These are phyloP conservation scores for Formica aserva DNA, from an alignment of 2,888 invertebrate genomes.

Conservation along the genomic window DNA sequence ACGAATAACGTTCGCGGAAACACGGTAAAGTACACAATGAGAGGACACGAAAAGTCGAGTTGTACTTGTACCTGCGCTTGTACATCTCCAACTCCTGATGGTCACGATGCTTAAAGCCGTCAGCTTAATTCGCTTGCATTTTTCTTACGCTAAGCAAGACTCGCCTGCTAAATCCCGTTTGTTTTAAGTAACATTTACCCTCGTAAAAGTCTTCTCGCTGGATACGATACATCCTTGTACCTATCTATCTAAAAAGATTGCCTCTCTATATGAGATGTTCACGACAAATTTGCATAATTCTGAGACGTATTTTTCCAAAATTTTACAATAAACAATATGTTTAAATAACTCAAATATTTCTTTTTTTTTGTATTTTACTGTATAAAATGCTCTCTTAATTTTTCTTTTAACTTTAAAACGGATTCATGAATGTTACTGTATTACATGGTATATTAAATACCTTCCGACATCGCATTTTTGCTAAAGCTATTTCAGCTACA, in stretches of 20 bases:
- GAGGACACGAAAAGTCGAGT: slow-evolving; percentile 40
- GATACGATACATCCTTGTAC: background rate
- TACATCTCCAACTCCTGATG: background rate
- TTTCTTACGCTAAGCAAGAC: slow-evolving; percentile 7
- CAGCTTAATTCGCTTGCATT: slow-evolving; percentile 57
- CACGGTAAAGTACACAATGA: slow-evolving; percentile 51
- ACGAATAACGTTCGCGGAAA: slow-evolving; percentile 17
- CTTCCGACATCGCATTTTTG: slow-evolving; percentile 27
- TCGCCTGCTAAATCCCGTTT: background rate
- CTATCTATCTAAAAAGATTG: background rate
- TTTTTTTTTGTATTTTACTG: background rate
- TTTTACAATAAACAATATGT: background rate
- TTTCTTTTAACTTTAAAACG: background rate
- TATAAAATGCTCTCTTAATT: background rate
- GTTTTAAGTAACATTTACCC: background rate
- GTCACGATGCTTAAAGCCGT: slow-evolving; percentile 38
- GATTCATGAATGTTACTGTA: slow-evolving; percentile 9
- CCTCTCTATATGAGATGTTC: background rate
- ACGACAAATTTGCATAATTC: background rate
- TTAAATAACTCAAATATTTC: slow-evolving; percentile 4
- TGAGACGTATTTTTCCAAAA: background rate
- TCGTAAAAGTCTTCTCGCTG: background rate
- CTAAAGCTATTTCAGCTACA: slow-evolving; percentile 5
- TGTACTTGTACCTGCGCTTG: background rate
- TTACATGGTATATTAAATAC: slow-evolving; percentile 21